Evolutionary conservation across 2,888 invertebrate species (phyloP).

Genomic region (Hermaeophaga mercurialis): DNA sequence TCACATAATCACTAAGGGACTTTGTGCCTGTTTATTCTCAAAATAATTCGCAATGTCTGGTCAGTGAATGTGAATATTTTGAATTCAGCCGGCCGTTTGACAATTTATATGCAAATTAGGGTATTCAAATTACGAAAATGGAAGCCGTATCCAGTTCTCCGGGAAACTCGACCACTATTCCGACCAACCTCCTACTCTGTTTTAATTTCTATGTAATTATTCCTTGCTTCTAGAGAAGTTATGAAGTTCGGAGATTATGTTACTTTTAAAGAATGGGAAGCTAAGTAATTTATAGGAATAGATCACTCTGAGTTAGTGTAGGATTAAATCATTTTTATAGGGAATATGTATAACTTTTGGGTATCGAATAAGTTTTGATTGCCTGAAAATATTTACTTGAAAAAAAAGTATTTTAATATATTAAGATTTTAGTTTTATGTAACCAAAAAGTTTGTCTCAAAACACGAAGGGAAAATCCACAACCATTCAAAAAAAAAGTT

Average conservation of each 20-base stretch:
- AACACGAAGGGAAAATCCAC: too few relatives aligned
- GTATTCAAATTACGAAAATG: constrained; percentile 44
- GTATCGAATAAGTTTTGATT: too few relatives aligned
- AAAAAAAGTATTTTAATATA: too few relatives aligned
- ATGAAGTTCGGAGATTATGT: constrained; percentile 4
- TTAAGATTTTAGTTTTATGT: too few relatives aligned
- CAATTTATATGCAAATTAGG: constrained; percentile 50
- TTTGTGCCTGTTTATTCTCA: constrained; percentile 32
- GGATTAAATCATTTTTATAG: too few relatives aligned
- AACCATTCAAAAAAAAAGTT: too few relatives aligned
- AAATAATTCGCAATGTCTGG: constrained; percentile 31
- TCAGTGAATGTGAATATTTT: constrained; percentile 34
- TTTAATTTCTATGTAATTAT: constrained; percentile 26
- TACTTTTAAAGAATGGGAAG: neutral
- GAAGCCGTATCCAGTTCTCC: constrained; percentile 19
- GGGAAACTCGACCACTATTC: constrained; percentile 1
- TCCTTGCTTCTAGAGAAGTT: constrained; percentile 5
- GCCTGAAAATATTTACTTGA: too few relatives aligned
- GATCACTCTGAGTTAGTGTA: too few relatives aligned
- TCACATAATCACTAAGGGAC: neutral
- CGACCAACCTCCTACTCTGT: constrained; percentile 14
- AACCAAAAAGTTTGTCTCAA: too few relatives aligned
- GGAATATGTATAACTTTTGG: too few relatives aligned
- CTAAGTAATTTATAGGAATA: too few relatives aligned
- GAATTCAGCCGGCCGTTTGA: constrained; percentile 38